Evolutionary conservation across 1,140 invertebrate species (phyloP).

Genomic region (Micrasema minimum): DNA sequence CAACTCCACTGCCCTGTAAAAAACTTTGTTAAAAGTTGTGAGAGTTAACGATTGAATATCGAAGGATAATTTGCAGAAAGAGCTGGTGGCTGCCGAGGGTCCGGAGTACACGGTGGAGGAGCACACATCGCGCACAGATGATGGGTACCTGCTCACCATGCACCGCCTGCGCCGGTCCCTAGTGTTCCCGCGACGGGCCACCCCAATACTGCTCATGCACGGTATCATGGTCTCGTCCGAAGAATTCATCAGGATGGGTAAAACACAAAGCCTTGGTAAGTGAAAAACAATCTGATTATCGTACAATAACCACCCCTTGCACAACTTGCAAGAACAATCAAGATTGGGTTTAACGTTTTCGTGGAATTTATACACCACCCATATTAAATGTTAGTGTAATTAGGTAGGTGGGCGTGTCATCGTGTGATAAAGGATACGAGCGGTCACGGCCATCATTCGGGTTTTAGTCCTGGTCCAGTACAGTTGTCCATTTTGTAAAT

Average conservation of each 20-base stretch:
- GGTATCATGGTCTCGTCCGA: conserved; percentile 18
- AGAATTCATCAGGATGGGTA: conserved; percentile 25
- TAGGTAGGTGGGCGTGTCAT: no score
- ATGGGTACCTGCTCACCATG: conserved; percentile 33
- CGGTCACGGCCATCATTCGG: no score
- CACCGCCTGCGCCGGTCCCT: background rate
- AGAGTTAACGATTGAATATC: no score
- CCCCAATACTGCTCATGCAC: conserved; percentile 31
- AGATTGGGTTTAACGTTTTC: no score
- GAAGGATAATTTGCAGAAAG: conserved; percentile 34
- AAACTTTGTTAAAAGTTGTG: conserved; percentile 30
- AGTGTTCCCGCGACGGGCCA: background rate
- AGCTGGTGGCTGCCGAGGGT: conserved; percentile 16
- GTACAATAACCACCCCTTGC: no score
- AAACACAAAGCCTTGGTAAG: conserved; percentile 24
- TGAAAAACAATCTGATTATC: background rate
- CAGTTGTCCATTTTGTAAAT: no score
- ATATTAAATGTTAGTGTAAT: no score
- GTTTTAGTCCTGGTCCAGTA: no score
- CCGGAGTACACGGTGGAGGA: conserved; percentile 10
- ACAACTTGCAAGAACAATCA: no score
- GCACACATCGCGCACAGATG: conserved; percentile 8
- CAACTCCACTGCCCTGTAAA: no score
- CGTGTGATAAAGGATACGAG: no score
- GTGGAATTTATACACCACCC: no score